These are phyloP conservation scores for Phortica magna DNA, from an alignment of 2,888 invertebrate genomes.

Conservation along the genomic window DNA sequence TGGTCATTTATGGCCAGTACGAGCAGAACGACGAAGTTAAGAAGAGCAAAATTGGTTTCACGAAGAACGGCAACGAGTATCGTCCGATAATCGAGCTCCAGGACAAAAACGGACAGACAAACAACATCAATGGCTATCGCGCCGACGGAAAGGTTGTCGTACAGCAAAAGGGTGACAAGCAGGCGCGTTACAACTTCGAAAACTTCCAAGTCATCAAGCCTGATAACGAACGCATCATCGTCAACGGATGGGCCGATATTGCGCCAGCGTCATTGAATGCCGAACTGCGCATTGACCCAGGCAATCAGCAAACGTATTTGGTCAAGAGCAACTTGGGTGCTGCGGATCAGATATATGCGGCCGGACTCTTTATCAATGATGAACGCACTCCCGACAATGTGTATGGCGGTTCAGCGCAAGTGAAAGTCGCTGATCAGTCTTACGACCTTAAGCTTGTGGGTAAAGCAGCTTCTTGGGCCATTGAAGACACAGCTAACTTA, in stretches of 20 bases:
- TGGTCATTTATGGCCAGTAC: conserved; percentile 79
- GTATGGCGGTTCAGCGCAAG: conserved; percentile 62
- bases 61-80: conserved; percentile 82
- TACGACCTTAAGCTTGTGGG: conserved; percentile 55
- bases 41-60: conserved; percentile 83
- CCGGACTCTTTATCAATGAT: conserved; percentile 68
- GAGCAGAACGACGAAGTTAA: conserved; percentile 81
- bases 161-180: conserved; percentile 55
- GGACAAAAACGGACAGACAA: conserved; percentile 57
- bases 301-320: conserved; percentile 54
- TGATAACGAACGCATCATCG: conserved; percentile 54
- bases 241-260: conserved; percentile 73
- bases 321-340: conserved; percentile 63
- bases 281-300: conserved; percentile 63
- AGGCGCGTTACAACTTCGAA: conserved; percentile 67
- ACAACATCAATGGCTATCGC: conserved; percentile 72
- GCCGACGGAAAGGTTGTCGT: conserved; percentile 73
- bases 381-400: conserved; percentile 57
- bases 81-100: conserved; percentile 81
- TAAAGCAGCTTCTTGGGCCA: conserved; percentile 57
- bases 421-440: conserved; percentile 49
- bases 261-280: conserved; percentile 53
- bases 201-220: conserved; percentile 67
- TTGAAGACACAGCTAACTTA: conserved; percentile 49
- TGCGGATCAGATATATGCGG: conserved; percentile 59